phyloP scores from a whole-genome alignment of 2,113 vertebrate species.

The Pandion haliaetus region DNA sequence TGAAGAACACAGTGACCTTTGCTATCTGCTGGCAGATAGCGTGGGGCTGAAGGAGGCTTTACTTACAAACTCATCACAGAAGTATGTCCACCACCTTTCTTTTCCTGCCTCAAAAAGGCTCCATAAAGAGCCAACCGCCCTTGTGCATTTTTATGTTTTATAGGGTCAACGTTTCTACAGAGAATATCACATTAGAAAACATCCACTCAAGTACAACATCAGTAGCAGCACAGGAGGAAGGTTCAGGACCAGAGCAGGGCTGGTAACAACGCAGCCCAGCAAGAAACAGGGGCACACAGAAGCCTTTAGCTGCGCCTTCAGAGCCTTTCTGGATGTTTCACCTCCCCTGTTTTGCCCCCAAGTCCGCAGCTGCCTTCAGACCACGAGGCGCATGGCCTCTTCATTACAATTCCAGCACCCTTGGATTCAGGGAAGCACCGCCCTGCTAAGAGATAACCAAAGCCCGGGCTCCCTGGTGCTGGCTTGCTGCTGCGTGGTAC shows the following conservation, averaged over 20 bases:
- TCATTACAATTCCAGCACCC: rapidly evolving
- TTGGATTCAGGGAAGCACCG: background rate
- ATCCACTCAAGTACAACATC: background rate
- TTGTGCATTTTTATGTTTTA: background rate
- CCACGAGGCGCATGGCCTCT: rapidly evolving
- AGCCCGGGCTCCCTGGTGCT: background rate
- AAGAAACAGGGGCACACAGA: background rate
- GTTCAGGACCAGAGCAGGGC: background rate
- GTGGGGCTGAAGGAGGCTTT: background rate
- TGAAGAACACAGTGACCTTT: background rate
- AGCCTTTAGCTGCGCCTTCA: background rate
- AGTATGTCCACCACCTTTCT: background rate
- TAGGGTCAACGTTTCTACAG: background rate
- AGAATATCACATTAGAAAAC: background rate
- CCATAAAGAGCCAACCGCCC: background rate
- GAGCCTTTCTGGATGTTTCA: background rate
- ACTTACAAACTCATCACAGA: background rate
- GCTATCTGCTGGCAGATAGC: background rate
- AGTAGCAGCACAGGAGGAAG: background rate
- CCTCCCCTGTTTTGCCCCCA: background rate
- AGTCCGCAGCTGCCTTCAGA: rapidly evolving
- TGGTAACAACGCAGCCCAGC: background rate
- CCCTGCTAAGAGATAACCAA: background rate
- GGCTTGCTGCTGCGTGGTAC: background rate
- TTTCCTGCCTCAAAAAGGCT: background rate